Evolutionary conservation across 1,140 invertebrate genomes (phyloP).

Genomic region (Leguminivora glycinivorella): DNA sequence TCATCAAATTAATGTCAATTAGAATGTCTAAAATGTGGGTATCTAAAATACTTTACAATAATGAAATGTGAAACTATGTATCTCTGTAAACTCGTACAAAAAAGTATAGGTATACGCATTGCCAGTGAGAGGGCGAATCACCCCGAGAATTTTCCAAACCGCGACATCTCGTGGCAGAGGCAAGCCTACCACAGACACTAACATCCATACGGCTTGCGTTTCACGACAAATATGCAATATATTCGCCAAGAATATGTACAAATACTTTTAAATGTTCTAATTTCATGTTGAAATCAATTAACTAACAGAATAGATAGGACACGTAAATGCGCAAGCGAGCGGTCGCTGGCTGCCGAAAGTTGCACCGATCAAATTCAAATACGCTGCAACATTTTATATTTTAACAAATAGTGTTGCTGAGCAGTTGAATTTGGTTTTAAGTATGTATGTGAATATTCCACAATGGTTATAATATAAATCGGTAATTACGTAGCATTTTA

Average conservation of each 20-base stretch:
- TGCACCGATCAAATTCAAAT: not conserved
- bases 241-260: not conserved
- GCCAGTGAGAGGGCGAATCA: not conserved
- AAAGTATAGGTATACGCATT: not conserved
- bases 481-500: not conserved
- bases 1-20: not conserved
- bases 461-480: not conserved
- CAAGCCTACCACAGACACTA: not conserved
- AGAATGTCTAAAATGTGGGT: not conserved
- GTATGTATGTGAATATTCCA: not conserved
- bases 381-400: not conserved
- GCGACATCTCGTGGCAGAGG: not conserved
- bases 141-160: not conserved
- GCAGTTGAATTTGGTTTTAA: not conserved
- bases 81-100: not conserved
- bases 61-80: not conserved
- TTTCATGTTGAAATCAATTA: not conserved
- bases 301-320: not conserved
- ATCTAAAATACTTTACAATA: not conserved
- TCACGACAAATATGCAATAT: not conserved
- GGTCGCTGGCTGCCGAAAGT: not conserved
- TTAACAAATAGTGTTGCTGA: not conserved
- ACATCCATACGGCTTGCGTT: not conserved
- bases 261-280: not conserved
- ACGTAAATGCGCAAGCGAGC: conserved; percentile 16